These are phyloP conservation scores for Leptinotarsa tumamoca DNA, from an alignment of 2,888 invertebrate genomes.

Conservation along the genomic window DNA sequence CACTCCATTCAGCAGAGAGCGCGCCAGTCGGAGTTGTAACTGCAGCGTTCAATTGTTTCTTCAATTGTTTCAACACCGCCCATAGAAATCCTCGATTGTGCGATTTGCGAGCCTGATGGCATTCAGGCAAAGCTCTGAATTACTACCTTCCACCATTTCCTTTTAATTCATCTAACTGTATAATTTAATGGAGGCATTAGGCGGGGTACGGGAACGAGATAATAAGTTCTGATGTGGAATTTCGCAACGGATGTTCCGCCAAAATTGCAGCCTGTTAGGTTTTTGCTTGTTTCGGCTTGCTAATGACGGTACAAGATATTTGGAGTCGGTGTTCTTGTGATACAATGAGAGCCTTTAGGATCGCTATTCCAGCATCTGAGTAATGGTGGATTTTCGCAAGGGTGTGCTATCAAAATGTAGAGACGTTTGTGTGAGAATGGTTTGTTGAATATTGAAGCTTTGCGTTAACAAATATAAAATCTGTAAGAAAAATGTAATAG, in stretches of 20 bases:
- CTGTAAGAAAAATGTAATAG: too few relatives aligned
- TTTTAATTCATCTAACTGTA: constrained; percentile 56
- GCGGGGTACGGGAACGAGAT: constrained; percentile 37
- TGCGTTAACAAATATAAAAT: too few relatives aligned
- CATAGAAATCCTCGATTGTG: constrained; percentile 58
- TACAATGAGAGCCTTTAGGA: not conserved
- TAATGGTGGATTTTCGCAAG: not conserved
- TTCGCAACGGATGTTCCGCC: constrained; percentile 22
- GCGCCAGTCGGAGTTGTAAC: constrained; percentile 48
- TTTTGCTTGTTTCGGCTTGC: constrained; percentile 22
- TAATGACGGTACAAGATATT: constrained; percentile 10
- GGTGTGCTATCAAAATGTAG: not conserved
- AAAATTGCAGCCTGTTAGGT: constrained; percentile 21
- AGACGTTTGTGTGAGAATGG: not conserved
- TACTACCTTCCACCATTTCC: constrained; percentile 56
- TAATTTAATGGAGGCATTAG: constrained; percentile 55
- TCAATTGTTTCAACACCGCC: constrained; percentile 46
- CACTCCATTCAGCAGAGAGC: constrained; percentile 14
- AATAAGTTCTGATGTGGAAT: constrained; percentile 38
- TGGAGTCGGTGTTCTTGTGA: not conserved
- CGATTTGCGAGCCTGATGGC: constrained; percentile 56
- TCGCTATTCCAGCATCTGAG: not conserved
- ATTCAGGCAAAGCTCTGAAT: constrained; percentile 51
- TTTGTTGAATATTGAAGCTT: too few relatives aligned
- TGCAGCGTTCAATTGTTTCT: constrained; percentile 58